phyloP scores from a whole-genome alignment of 2,888 invertebrate genomes.

The Neoitamus cyanurus region DNA sequence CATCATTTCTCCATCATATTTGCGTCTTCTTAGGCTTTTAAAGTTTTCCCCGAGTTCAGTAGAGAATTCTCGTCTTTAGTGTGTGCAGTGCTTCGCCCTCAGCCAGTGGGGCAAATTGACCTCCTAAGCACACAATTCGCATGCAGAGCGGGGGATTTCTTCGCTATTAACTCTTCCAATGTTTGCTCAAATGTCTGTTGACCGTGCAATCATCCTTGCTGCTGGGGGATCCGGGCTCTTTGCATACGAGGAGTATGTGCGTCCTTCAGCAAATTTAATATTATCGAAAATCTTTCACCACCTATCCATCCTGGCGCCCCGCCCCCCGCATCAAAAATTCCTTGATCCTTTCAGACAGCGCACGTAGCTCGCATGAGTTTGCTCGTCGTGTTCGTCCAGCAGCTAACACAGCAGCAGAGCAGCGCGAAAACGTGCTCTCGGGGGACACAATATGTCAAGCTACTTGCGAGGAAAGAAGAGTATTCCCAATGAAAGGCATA shows the following conservation, averaged over 20 bases:
- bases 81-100: not conserved
- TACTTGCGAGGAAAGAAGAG: not conserved
- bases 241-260: not conserved
- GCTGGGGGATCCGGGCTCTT: not conserved
- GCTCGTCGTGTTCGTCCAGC: not conserved
- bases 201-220: not conserved
- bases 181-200: not conserved
- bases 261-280: not conserved
- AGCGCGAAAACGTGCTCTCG: not conserved
- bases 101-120: not conserved
- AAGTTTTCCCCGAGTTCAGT: not conserved
- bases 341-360: not conserved
- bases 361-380: not conserved
- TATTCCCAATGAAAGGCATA: not conserved
- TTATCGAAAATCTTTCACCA: not conserved
- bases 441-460: not conserved
- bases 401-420: not conserved
- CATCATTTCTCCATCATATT: not conserved
- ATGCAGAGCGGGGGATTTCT: not conserved
- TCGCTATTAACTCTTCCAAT: not conserved
- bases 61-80: not conserved
- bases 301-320: not conserved
- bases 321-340: not conserved
- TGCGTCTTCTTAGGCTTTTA: not conserved
- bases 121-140: not conserved